Evolutionary conservation across 2,113 vertebrate species (phyloP), one percentile per base, ranked within the genome.

Genomic region (Eudorcas thomsonii): DNA sequence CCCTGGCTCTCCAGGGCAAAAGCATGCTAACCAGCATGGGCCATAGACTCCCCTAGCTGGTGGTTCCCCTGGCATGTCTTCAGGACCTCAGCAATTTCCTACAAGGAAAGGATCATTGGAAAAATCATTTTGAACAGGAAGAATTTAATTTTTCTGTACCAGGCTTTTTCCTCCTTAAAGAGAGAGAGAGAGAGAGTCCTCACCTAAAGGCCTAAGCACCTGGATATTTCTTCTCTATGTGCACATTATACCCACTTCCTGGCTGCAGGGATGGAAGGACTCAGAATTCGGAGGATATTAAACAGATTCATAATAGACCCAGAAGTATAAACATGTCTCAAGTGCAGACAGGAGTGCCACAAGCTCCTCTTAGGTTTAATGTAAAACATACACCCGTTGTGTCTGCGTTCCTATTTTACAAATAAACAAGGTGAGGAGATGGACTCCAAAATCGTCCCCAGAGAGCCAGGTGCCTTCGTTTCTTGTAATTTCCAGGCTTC

Each of bases 291-390:
- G 96, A 97, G 97, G 98, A 98, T 96, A 97, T 97, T 98, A 98
- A 98, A 96, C 98, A 99, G 99, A 97, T 98, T 98, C 96, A 78
- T 90, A 90, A 92, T 98, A 97, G 98, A 96, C 96, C 52, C 71
- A 64, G 74, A 95, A 82, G 91, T 67, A 87, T 98, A 98, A 98
- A 99, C 98, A 98, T 8, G 39, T 96, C 98, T 90, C 96, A 91
- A 96, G 96, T 87, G 98, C 98, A 98, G 98, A 98, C 97, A 97
- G 97, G 82, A 98, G 96, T 52, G 88, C 94, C 97, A 96, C 98
- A 94, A 96, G 64, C 94, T 95, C 93, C 96, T 50, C 77, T 64
- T 74, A n/a, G 55, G 50, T 82, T 88, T 98, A 97, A 98, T 87
- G 95, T 97, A 96, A 98, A 98, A 97, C 97, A 98, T 84, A 86